Evolutionary conservation across 2,888 invertebrate species (phyloP).

Genomic region (Tenthredo mesomela): DNA sequence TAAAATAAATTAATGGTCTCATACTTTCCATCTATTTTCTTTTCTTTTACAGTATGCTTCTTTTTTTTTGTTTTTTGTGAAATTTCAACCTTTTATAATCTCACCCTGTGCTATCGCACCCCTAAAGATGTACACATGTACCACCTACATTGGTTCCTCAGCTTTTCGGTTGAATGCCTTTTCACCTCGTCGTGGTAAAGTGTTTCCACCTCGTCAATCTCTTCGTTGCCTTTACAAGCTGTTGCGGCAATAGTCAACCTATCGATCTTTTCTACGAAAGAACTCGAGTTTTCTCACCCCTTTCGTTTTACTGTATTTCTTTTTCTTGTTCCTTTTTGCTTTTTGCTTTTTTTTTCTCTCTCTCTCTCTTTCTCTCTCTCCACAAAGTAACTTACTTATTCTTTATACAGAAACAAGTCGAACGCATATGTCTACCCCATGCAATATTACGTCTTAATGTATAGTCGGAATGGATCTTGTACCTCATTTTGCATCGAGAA

Average conservation of each 20-base stretch:
- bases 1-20: not conserved
- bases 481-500: not conserved
- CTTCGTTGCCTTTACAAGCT: slow-evolving; percentile 45
- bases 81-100: not conserved
- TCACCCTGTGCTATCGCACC: not conserved
- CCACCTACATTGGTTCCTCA: not conserved
- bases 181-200: slow-evolving; percentile 25
- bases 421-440: not conserved
- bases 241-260: slow-evolving; percentile 46
- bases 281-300: slow-evolving; percentile 25
- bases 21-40: not conserved
- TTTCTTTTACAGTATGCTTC: not conserved
- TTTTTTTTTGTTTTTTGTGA: not conserved
- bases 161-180: slow-evolving; percentile 12
- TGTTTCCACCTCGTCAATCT: slow-evolving; percentile 51
- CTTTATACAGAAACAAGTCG: not conserved
- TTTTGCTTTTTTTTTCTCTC: not conserved
- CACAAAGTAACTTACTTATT: slow-evolving; percentile 4
- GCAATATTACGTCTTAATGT: not conserved
- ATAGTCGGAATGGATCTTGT: not conserved
- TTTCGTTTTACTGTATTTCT: not conserved
- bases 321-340: not conserved
- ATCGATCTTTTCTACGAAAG: slow-evolving; percentile 36
- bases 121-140: not conserved
- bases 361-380: not conserved